Conservation (phyloP, 2,113 vertebrate genomes). For the Thunnus maccoyii region DNA sequence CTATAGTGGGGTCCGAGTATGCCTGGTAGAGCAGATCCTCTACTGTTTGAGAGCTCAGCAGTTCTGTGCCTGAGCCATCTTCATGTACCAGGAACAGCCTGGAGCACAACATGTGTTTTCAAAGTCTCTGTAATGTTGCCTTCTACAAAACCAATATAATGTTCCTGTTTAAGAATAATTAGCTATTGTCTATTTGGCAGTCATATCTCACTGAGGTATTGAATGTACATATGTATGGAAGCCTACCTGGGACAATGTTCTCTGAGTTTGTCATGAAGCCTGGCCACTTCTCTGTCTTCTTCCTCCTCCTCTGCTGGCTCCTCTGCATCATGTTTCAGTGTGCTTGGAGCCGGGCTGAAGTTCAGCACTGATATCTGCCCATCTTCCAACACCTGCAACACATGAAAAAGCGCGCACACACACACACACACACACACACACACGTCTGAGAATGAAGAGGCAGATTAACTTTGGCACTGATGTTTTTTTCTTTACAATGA, state of each 20-base stretch:
- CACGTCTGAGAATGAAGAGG: too few species aligned
- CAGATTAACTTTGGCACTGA: too few species aligned
- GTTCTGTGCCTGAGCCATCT: conserved; percentile 91
- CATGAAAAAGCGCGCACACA: not conserved
- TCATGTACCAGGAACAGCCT: conserved; percentile 90
- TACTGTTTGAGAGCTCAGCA: conserved; percentile 86
- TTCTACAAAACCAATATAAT: not conserved
- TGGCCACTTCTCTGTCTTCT: conserved; percentile 37
- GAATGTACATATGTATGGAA: not conserved
- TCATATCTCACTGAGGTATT: not conserved
- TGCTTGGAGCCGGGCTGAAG: conserved; percentile 53
- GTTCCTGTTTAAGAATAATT: not conserved
- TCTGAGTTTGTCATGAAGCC: conserved; percentile 54
- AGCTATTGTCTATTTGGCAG: not conserved
- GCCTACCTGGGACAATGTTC: conserved; percentile 89
- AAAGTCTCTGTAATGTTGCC: not conserved
- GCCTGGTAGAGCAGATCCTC: conserved; percentile 83
- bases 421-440: too few species aligned
- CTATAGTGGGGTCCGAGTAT: conserved; percentile 80
- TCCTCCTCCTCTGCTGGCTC: conserved; percentile 38
- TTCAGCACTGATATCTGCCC: conserved; percentile 82
- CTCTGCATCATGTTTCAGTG: conserved; percentile 40
- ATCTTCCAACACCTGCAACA: conserved; percentile 90
- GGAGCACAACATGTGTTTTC: conserved; percentile 28
- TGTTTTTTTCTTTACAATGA: too few species aligned